Base-by-base conservation (phyloP, 37 sponge, comb jelly and placozoan species). In the Diacarnus erythraeanus region DNA sequence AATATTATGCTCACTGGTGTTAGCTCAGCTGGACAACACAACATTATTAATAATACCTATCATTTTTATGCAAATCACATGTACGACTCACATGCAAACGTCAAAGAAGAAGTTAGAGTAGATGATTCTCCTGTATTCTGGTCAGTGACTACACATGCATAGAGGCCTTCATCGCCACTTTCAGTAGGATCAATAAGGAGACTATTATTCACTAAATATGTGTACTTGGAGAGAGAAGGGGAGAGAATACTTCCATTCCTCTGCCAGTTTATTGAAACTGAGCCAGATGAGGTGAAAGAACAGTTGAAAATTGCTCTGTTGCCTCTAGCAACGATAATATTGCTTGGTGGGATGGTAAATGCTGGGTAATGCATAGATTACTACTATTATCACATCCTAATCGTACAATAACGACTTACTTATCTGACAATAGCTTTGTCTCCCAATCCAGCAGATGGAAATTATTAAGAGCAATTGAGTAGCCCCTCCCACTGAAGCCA, bases 21-120 rank as follows among this genome's bases (percentile, higher is more conserved):
- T n/a, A n/a, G n/a, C n/a, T n/a, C n/a, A n/a, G n/a, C n/a, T n/a
- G n/a, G n/a, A n/a, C n/a, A n/a, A n/a, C n/a, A n/a, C n/a, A n/a
- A n/a, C n/a, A n/a, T n/a, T n/a, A n/a, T n/a, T n/a, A n/a, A n/a
- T n/a, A n/a, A n/a, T n/a, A n/a, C n/a, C n/a, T n/a, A n/a, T n/a
- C n/a, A n/a, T n/a, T n/a, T n/a, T n/a, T n/a, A n/a, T n/a, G 5
- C 31, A 30, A 4, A 30, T 5, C 64, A 63, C 64, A 63, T 6
- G 64, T 25, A 63, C 26, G 64, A 30, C 87, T 86, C 63, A 91
- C 91, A 78, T 61, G 91, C 91, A 78, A 91, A 86, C 27, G 34
- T 78, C 64, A 91, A 42, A 8, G 68, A 34, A 41, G 83, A 83
- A 75, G 59, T 86, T 26, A 73, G 64, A 12, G 58, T 36, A 1